Conservation (phyloP, 2,113 vertebrate genomes). For the Orcinus orca region DNA sequence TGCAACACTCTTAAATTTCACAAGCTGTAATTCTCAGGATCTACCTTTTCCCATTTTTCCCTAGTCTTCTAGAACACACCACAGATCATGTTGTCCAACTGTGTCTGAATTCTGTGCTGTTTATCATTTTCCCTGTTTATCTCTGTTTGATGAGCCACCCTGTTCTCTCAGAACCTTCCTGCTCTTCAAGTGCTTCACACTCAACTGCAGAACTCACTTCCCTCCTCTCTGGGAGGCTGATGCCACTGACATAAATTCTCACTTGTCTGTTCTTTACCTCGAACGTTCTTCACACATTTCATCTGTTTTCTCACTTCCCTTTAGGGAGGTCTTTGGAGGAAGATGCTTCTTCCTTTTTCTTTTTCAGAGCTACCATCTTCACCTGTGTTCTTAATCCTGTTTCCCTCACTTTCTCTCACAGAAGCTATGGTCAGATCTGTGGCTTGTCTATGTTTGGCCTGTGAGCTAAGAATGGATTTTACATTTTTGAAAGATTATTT, state of each 20-base stretch:
- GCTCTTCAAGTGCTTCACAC: background rate
- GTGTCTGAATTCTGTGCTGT: background rate
- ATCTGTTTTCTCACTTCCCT: background rate
- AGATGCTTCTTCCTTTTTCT: background rate
- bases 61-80: background rate
- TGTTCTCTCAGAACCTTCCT: background rate
- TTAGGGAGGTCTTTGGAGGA: background rate
- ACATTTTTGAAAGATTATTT: conserved; percentile 24
- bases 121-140: background rate
- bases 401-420: background rate
- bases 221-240: background rate
- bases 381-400: background rate
- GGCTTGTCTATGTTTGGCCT: background rate
- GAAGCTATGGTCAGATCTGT: background rate
- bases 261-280: background rate
- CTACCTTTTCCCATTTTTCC: background rate
- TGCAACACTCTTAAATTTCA: background rate
- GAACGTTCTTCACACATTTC: background rate
- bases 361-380: background rate
- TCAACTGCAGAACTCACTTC: background rate
- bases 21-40: background rate
- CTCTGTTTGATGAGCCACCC: background rate
- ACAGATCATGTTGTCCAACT: background rate
- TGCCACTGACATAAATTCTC: background rate
- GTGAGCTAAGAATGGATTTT: background rate